phyloP scores from a whole-genome alignment of 2,888 invertebrate species.

The Poecilus cupreus region DNA sequence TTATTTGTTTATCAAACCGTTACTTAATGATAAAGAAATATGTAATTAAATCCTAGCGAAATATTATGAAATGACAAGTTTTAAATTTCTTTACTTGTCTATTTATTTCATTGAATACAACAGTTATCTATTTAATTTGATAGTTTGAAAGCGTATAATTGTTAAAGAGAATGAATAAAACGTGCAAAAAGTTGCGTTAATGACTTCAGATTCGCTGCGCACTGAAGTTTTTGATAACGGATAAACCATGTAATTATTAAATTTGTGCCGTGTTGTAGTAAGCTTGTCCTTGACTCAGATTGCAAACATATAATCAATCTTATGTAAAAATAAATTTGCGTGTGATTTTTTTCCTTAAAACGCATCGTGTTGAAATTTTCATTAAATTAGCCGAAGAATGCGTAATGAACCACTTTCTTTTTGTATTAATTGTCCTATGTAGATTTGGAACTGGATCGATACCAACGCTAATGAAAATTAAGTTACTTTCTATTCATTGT shows the following conservation, averaged over 20 bases:
- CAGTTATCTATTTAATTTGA: no score
- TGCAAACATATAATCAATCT: conserved; percentile 18
- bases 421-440: neutral
- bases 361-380: neutral
- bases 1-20: no score
- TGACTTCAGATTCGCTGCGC: neutral
- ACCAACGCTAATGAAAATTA: neutral
- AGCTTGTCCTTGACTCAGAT: conserved; percentile 25
- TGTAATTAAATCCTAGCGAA: no score
- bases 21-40: no score
- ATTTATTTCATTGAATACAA: no score
- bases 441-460: neutral
- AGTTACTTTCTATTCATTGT: neutral
- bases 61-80: neutral
- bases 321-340: conserved; percentile 26
- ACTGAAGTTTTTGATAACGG: neutral
- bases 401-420: neutral
- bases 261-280: conserved; percentile 12
- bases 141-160: neutral
- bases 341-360: neutral
- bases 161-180: neutral
- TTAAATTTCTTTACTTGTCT: neutral
- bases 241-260: conserved; percentile 2
- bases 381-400: neutral
- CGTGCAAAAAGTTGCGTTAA: conserved; percentile 7